Evolutionary conservation across 2,113 vertebrate genomes (phyloP).

Genomic region (Macquaria australasica): DNA sequence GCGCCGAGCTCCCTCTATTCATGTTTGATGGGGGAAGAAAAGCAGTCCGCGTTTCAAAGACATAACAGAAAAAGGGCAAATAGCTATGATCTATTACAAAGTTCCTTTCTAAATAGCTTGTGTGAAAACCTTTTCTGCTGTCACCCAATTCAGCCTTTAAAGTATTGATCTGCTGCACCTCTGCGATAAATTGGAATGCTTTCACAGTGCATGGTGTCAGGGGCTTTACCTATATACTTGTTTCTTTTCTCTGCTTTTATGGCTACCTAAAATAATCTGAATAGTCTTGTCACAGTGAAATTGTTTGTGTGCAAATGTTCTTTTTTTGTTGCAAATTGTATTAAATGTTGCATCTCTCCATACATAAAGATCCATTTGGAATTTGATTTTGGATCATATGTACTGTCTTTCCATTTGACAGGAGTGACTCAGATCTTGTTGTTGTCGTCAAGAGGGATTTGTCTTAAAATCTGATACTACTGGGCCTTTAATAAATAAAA

Average conservation of each 20-base stretch:
- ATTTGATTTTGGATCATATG: neutral
- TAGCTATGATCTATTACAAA: slow-evolving; percentile 8
- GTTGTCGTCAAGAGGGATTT: neutral
- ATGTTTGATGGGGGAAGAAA: neutral
- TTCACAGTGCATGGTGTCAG: neutral
- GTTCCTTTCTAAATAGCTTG: slow-evolving; percentile 34
- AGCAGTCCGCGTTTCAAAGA: neutral
- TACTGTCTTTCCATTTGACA: neutral
- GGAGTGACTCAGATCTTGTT: neutral
- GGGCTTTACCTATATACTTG: neutral
- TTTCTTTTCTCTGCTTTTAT: neutral
- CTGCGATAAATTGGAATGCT: neutral
- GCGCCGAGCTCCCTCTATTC: neutral
- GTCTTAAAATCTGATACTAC: neutral
- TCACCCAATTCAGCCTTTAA: slow-evolving; percentile 2
- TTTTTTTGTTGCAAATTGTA: too few species aligned
- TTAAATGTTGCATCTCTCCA: neutral
- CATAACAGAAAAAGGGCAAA: slow-evolving; percentile 12
- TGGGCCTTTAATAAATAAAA: neutral
- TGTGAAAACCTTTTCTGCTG: slow-evolving; percentile 12
- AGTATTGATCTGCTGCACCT: slow-evolving; percentile 25
- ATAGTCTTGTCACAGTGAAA: neutral
- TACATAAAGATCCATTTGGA: neutral
- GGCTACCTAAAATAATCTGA: neutral
- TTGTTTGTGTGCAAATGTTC: neutral